Evolutionary conservation across 1,140 invertebrate species (phyloP), one percentile per base, ranked within the genome.

Genomic region (Samia ricini): DNA sequence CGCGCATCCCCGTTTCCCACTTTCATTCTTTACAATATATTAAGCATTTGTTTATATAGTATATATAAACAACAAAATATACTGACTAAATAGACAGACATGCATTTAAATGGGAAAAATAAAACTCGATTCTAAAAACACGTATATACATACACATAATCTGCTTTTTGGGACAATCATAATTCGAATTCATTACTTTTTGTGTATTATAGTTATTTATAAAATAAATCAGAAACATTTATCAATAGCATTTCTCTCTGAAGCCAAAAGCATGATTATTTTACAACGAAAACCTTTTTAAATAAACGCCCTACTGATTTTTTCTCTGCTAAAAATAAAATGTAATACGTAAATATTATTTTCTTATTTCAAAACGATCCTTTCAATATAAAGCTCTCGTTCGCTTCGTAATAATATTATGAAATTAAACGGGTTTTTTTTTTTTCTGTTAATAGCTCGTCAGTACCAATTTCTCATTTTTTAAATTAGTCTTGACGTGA

Each of bases 341-440:
- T 54, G 51, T 69, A 66, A 68, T 59, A 60, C 71, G 66, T 63
- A 72, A 76, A 78, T 85, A 77, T 74, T 67, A 21, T 59, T 62
- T 60, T 63, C 74, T 75, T 78, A 71, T 74, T 69, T 72, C 68
- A 77, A 78, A 80, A 76, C 72, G 67, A 55, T 65, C 74, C 76
- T 81, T 81, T 80, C 74, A 75, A 80, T 76, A 36, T 75, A 78
- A 73, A 76, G 72, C 67, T 71, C 75, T 69, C 68, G 60, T 73
- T 69, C 68, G 62, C 59, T 62, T 66, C 69, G 68, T 72, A 71
- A 65, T 74, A 75, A 74, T 71, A 75, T 74, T 72, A 74, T 69
- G 63, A 66, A 74, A 72, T 74, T 74, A 65, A 76, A 72, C 58
- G 70, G 76, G 63, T 72, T 62, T 65, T 63, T 62, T 65, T 63